Base-by-base conservation (phyloP, 2,888 invertebrate genomes). In the Euclidia mi region DNA sequence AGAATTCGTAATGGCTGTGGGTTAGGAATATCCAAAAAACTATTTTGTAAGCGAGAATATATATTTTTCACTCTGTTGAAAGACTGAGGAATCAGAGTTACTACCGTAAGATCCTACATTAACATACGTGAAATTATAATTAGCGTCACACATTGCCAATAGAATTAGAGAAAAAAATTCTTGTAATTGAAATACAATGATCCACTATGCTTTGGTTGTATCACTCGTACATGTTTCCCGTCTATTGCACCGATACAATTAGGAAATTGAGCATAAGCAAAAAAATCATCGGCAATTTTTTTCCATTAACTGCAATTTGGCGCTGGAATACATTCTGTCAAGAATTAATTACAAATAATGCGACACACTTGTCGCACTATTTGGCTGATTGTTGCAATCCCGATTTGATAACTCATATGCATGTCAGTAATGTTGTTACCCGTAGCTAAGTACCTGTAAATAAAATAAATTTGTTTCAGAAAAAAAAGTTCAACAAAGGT, bases 231-330 rank as follows among this genome's bases (percentile, higher is more conserved):
- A 37, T 50, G 50, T 18, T 50, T 50, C 10, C 50, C 46, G 34
- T 60, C 34, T 25, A 49, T 78, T 69, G 35, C 74, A 71, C 32
- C 71, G 72, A 77, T 81, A 76, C 49, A 25, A 14, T 41, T 49
- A 2, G 41, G 41, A 34, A 49, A 49, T 7, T 49, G 32, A 6
- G 41, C 32, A 17, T 41, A 10, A 11, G 14, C n/a, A 9, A 49
- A 49, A 42, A 42, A 50, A 29, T 28, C 17, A 6, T 42, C 15
- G 4, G 32, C 38, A 31, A 31, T 47, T 1, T 40, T 31, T 48
- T 40, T 40, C 40, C 47, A 47, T 37, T 38, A 29, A 11, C 15
- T 28, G n/a, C 28, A 2, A 34, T 29, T 48, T 10, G 35, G 29
- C 42, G 28, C 37, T 28, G 59, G 59, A 17, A 59, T 50, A 59